Evolutionary conservation across 2,888 invertebrate genomes (phyloP).

Genomic region (Drosophila atroscutellata): DNA sequence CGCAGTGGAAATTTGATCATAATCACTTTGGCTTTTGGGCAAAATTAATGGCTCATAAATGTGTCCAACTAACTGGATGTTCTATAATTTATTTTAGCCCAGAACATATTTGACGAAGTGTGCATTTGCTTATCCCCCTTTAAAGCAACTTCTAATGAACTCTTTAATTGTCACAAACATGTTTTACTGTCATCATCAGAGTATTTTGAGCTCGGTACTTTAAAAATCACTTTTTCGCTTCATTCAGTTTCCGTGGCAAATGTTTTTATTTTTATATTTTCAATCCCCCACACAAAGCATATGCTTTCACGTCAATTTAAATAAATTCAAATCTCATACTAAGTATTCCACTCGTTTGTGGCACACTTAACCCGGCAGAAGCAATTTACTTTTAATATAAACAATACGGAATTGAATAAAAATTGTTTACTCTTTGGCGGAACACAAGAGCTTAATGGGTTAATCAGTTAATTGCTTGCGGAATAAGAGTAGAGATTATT

Average conservation of each 20-base stretch:
- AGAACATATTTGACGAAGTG: too few species aligned
- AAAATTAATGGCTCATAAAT: conserved; percentile 51
- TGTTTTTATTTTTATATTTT: background rate
- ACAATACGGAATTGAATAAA: conserved; percentile 5
- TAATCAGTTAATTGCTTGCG: background rate
- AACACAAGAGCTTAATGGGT: background rate
- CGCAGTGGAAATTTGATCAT: conserved; percentile 46
- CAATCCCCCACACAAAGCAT: background rate
- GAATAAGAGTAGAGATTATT: background rate
- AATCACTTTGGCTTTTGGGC: conserved; percentile 28
- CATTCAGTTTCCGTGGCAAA: background rate
- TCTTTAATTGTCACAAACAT: background rate
- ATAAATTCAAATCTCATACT: background rate
- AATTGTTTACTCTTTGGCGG: background rate
- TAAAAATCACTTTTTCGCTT: background rate
- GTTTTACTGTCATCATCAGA: background rate
- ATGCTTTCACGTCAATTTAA: background rate
- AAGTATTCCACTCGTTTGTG: background rate
- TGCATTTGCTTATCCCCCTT: background rate
- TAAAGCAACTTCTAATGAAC: background rate
- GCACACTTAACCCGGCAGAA: background rate
- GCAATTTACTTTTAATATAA: conserved; percentile 5
- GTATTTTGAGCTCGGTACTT: background rate
- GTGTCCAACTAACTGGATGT: conserved; percentile 8
- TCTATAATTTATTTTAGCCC: background rate